phyloP scores from a whole-genome alignment of 2,113 vertebrate species.

The Lophochroa leadbeateri region DNA sequence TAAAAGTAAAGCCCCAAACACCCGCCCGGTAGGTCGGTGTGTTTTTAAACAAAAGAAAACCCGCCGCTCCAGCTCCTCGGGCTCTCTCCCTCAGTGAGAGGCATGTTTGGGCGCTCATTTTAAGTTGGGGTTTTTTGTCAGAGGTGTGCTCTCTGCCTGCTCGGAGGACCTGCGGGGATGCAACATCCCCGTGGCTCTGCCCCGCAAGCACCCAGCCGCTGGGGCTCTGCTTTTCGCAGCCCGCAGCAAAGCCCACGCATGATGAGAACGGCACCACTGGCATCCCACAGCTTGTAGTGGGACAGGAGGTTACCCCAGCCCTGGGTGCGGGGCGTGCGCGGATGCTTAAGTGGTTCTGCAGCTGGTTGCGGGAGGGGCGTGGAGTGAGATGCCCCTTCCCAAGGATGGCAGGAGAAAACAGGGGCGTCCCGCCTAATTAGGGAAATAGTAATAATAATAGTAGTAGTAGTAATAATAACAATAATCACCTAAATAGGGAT shows the following conservation, averaged over 20 bases:
- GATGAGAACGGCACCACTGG: fast-evolving
- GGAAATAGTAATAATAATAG: not conserved
- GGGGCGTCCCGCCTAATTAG: not conserved
- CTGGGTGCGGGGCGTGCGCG: fast-evolving
- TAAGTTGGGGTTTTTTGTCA: not conserved
- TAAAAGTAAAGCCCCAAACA: not conserved
- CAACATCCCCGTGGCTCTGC: fast-evolving
- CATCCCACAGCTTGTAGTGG: not conserved
- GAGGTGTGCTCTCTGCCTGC: not conserved
- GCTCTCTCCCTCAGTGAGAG: not conserved
- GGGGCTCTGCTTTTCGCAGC: not conserved
- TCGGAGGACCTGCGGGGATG: not conserved
- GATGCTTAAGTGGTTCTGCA: too few relatives aligned
- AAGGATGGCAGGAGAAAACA: not conserved
- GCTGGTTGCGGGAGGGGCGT: fast-evolving
- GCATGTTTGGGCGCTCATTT: fast-evolving
- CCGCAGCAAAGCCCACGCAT: not conserved
- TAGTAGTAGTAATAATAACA: not conserved
- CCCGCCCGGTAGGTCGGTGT: not conserved
- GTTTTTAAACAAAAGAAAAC: not conserved
- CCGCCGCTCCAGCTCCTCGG: not conserved
- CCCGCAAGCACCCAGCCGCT: too few relatives aligned
- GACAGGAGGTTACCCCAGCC: too few relatives aligned
- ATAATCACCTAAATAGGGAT: not conserved
- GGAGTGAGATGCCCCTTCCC: not conserved